Conservation (phyloP, 2,888 invertebrate species). For the Acronicta alni region DNA sequence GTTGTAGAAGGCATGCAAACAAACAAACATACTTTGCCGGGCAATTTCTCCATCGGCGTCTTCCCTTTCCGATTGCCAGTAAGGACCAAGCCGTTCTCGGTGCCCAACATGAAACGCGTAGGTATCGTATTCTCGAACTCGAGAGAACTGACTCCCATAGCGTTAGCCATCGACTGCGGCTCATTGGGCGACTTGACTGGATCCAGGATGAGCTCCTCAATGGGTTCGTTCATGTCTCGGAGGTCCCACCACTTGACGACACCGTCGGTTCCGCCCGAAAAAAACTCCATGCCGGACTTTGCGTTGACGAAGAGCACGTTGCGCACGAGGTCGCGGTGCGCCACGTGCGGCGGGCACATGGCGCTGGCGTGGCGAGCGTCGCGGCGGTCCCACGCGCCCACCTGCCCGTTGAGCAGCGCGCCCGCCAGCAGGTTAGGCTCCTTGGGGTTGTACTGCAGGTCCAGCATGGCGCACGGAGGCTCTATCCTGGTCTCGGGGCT, state of each 20-base stretch:
- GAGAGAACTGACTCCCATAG: conserved; percentile 90
- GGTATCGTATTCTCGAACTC: conserved; percentile 93
- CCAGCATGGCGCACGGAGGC: conserved; percentile 92
- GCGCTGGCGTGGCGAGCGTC: conserved; percentile 92
- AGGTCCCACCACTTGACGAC: conserved; percentile 95
- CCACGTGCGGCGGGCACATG: conserved; percentile 92
- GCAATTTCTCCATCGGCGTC: conserved; percentile 90
- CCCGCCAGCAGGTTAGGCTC: conserved; percentile 91
- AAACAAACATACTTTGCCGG: conserved; percentile 81
- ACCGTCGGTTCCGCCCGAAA: conserved; percentile 97
- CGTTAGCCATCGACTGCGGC: conserved; percentile 83
- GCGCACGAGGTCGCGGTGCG: conserved; percentile 96
- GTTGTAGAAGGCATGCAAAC: too few relatives aligned
- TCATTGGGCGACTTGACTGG: conserved; percentile 88
- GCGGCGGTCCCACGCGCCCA: conserved; percentile 93
- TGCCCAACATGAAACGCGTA: conserved; percentile 92
- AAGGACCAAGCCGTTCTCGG: conserved; percentile 91
- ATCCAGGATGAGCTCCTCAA: conserved; percentile 91
- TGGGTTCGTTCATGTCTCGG: conserved; percentile 90
- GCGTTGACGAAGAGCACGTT: conserved; percentile 96
- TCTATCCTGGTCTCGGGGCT: conserved; percentile 91
- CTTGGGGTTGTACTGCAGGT: conserved; percentile 96
- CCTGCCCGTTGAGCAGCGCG: conserved; percentile 92
- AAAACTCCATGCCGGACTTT: conserved; percentile 97
- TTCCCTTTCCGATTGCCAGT: conserved; percentile 93